Base-by-base conservation (phyloP, 2,888 invertebrate species). In the Cosmopolites sordidus region DNA sequence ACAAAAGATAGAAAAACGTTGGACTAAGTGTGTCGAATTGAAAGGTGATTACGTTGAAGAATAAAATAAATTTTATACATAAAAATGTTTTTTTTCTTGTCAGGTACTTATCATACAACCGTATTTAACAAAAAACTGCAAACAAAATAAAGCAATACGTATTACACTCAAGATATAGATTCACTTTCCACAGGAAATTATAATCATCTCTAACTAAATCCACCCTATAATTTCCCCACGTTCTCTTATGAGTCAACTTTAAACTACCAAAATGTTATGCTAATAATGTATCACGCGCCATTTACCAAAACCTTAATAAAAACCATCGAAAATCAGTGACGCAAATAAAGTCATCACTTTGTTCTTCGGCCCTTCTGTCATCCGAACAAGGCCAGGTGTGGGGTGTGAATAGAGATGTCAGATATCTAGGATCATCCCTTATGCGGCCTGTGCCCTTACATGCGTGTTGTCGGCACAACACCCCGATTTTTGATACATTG, bases 281-380 rank as follows among this genome's bases (percentile, higher is more conserved):
- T 33, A 33, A 33, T 33, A 18, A 43, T 30, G 27, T 14, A 27
- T 43, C 56, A 48, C 58, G 53, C 55, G 37, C 50, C 58, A 56
- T 58, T 58, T 43, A 43, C 42, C 46, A 45, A 52, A 55, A 55
- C 54, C 55, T 52, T 53, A 50, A 56, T 56, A 58, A 53, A 12
- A 53, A 53, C 56, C 53, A 56, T 58, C 51, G 37, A 51, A 50
- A 58, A 58, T 56, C 64, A 63, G 60, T 62, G 64, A 65, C 60
- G 65, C 63, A 59, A 59, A 61, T 60, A 63, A 64, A 64, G 64
- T 64, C 64, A 63, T 61, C 60, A 52, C 49, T 52, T 60, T 60
- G 58, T 57, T 58, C 54, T 53, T 50, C 43, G 33, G n/a, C 48
- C 48, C 43, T 30, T 38, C 39, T 50, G 44, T 44, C 50, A 48